These are phyloP conservation scores for Mesocricetus auratus DNA, from an alignment of 2,113 vertebrate genomes.

Conservation along the genomic window DNA sequence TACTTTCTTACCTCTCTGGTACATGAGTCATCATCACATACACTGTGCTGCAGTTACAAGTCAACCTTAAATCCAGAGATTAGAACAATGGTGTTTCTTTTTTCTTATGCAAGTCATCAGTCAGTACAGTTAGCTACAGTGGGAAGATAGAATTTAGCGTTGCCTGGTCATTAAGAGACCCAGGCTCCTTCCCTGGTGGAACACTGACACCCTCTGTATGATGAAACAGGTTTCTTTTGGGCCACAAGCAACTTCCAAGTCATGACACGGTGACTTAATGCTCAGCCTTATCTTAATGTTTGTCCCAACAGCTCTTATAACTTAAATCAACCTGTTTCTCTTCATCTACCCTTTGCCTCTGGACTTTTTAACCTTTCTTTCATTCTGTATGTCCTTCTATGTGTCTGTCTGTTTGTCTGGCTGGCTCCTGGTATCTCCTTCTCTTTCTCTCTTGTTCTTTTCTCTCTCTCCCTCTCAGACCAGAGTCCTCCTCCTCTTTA, in stretches of 20 bases:
- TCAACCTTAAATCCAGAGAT: not conserved
- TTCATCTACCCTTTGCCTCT: not conserved
- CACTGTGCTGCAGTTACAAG: not conserved
- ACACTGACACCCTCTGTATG: not conserved
- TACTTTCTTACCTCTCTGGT: not conserved
- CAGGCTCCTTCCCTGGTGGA: not conserved
- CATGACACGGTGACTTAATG: not conserved
- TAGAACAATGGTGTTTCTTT: not conserved
- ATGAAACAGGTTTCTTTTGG: not conserved
- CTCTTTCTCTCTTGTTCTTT: not conserved
- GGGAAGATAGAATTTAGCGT: not conserved
- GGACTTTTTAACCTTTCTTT: not conserved
- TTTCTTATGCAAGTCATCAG: not conserved
- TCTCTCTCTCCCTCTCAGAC: not conserved
- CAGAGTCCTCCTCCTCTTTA: not conserved
- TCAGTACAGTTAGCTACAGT: not conserved
- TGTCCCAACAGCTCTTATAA: not conserved
- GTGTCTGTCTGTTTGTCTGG: not conserved
- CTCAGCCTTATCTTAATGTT: not conserved
- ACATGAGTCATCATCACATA: not conserved
- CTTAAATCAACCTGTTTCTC: not conserved
- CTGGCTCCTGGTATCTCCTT: not conserved
- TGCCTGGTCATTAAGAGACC: not conserved
- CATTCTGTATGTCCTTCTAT: not conserved
- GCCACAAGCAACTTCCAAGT: not conserved